Base-by-base conservation (phyloP, 2,113 vertebrate species). In the Psettodes erumei region DNA sequence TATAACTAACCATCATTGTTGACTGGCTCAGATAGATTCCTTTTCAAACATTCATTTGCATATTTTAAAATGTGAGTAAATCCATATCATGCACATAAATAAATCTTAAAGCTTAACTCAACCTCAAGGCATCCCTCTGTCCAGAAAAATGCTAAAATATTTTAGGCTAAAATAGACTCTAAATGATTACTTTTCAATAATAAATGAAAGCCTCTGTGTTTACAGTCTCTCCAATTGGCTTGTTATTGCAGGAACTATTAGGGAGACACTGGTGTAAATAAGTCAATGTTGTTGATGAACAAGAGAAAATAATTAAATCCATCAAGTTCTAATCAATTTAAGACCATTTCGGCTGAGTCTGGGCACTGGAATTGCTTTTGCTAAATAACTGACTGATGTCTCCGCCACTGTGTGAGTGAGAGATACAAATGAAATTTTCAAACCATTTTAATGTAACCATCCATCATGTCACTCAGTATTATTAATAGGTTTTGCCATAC, bases 51-150 rank as follows among this genome's bases (percentile, higher is more conserved):
- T 76, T 66, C 8, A 82, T 75, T 54, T 77, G 37, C 69, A 77
- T 69, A 84, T 77, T 87, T 82, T 62, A 71, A 71, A 74, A 75
- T 67, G 43, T 27, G 28, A 80, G n/a, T 59, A 79, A 82, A 79
- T 75, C 2, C 50, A 82, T 43, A 84, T 79, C 65, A 82, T 75
- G 67, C 50, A 71, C 78, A 63, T 10, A 83, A 60, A 59, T 65
- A 71, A 61, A 71, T 60, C 7, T 21, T 33, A 13, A 51, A 58
- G 16, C 23, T 56, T 45, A 18, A 67, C 37, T 42, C 5, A 23
- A 50, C 19, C 42, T 50, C 35, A 11, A 43, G 40, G 27, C n/a
- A 12, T 74, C 19, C 15, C 28, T 47, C 27, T 18, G 38, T 50
- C 21, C 13, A 67, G 15, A 35, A 35, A 68, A 71, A 40, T 43